Evolutionary conservation across 2,888 invertebrate genomes (phyloP).

Genomic region (Tipula helvola): DNA sequence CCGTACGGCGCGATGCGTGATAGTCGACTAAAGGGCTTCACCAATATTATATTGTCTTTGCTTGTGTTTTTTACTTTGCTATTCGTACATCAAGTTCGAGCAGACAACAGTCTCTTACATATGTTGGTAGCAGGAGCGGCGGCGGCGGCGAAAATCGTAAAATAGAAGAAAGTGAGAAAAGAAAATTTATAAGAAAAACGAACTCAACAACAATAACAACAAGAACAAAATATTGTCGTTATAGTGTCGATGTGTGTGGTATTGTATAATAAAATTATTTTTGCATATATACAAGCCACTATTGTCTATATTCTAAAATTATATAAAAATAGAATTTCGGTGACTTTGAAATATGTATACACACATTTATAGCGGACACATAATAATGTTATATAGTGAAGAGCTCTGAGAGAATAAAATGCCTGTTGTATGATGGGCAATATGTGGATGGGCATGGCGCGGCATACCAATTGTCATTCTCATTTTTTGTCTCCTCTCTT

Average conservation of each 20-base stretch:
- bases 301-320: neutral
- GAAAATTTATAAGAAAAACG: neutral
- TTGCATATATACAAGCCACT: neutral
- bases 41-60: neutral
- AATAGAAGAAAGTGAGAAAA: neutral
- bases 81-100: neutral
- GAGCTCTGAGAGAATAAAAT: neutral
- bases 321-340: neutral
- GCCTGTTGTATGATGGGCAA: neutral
- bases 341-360: neutral
- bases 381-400: neutral
- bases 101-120: neutral
- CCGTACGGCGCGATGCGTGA: constrained; percentile 19
- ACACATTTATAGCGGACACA: neutral
- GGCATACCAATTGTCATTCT: neutral
- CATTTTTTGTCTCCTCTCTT: neutral
- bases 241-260: neutral
- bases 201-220: neutral
- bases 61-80: neutral
- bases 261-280: neutral
- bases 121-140: neutral
- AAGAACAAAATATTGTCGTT: neutral
- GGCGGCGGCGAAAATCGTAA: neutral
- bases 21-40: constrained; percentile 16
- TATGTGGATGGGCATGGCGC: neutral